Percentiles rank a stretch among this genome's conserved stretches.
phyloP scores from a whole-genome alignment of 37 sponge, comb jelly and placozoan species.

The Crambe crambe region DNA sequence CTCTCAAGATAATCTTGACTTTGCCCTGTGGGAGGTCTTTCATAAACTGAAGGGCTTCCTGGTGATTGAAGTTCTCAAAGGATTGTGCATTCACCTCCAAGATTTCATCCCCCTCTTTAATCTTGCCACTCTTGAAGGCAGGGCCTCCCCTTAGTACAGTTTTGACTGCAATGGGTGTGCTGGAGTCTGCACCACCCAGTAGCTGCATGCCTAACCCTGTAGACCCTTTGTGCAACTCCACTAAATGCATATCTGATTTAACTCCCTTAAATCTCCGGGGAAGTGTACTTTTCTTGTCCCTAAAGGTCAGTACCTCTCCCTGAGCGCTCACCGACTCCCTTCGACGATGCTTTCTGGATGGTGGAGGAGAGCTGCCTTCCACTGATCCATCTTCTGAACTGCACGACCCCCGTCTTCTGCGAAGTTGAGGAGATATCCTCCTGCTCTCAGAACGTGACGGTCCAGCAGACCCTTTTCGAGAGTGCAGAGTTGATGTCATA shows the following conservation, averaged over 20 bases:
- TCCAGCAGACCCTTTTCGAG: conserved; percentile 24
- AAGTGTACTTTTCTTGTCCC: neutral
- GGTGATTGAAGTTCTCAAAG: conserved; percentile 51
- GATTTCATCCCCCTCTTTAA: conserved; percentile 65
- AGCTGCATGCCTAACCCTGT: conserved; percentile 82
- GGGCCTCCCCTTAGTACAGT: conserved; percentile 77
- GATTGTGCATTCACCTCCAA: conserved; percentile 63
- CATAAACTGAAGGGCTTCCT: conserved; percentile 54
- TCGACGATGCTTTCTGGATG: neutral
- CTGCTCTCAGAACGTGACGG: neutral
- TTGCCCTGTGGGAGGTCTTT: conserved; percentile 70
- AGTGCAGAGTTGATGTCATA: conserved; percentile 10
- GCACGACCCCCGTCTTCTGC: neutral
- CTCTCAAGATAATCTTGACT: conserved; percentile 55
- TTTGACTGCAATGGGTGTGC: conserved; percentile 61
- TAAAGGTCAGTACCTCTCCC: conserved; percentile 1
- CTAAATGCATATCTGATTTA: conserved; percentile 35
- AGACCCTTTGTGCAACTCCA: conserved; percentile 75
- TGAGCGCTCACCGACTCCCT: neutral
- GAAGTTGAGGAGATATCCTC: neutral
- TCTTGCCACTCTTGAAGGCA: conserved; percentile 70
- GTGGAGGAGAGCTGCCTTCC: conserved; percentile 18
- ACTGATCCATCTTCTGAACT: conserved; percentile 20
- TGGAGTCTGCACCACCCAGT: conserved; percentile 44
- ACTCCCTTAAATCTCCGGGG: conserved; percentile 12